phyloP scores from a whole-genome alignment of 2,797 vertebrate genomes.

The Pseudochirops corinnae region DNA sequence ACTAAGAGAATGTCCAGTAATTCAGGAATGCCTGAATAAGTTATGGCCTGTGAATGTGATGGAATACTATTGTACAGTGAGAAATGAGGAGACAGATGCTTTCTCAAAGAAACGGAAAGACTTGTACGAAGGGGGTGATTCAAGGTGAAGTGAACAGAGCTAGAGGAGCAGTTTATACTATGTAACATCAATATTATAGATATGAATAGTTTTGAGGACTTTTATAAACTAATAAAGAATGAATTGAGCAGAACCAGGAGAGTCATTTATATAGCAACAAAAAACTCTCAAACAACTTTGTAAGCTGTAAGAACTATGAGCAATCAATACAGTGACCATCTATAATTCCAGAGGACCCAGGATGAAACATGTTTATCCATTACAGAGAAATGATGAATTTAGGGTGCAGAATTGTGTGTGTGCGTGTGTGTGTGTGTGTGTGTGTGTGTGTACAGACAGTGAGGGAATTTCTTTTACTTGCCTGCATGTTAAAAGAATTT shows the following conservation, averaged over 20 bases:
- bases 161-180: not conserved
- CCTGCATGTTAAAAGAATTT: not conserved
- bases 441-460: not conserved
- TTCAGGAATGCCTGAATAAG: not conserved
- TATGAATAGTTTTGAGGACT: not conserved
- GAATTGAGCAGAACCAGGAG: not conserved
- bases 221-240: not conserved
- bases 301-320: not conserved
- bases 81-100: not conserved
- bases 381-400: not conserved
- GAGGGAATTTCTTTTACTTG: not conserved
- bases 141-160: not conserved
- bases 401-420: not conserved
- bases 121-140: not conserved
- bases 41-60: not conserved
- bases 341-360: not conserved
- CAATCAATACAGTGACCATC: not conserved
- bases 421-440: not conserved
- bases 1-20: not conserved
- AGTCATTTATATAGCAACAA: not conserved
- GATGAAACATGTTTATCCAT: not conserved
- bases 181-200: not conserved
- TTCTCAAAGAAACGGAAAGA: not conserved
- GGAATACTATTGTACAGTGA: not conserved
- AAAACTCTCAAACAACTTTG: not conserved